Conservation (phyloP, 2,113 vertebrate species). For the Platysteira castanea region DNA sequence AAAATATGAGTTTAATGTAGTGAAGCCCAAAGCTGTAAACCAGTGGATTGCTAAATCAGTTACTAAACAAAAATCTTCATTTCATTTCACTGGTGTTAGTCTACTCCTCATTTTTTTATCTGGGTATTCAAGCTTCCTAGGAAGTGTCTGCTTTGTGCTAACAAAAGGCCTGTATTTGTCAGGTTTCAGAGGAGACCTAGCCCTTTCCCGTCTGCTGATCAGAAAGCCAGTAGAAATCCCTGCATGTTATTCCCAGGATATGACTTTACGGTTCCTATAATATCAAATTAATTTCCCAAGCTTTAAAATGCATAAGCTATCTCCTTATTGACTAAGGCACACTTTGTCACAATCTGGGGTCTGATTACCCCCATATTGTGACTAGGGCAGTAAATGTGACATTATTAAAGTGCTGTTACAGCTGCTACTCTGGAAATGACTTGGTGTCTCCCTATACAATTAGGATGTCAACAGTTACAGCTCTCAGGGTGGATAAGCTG, state of each 20-base stretch:
- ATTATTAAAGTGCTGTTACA: neutral
- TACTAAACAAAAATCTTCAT: slow-evolving; percentile 33
- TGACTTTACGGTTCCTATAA: neutral
- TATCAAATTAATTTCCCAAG: neutral
- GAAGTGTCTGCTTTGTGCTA: neutral
- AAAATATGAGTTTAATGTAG: slow-evolving; percentile 53
- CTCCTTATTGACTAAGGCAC: neutral
- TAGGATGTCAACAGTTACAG: neutral
- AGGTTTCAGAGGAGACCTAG: slow-evolving; percentile 15
- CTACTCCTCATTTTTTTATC: neutral
- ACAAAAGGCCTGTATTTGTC: neutral
- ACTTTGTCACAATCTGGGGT: neutral
- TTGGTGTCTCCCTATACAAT: neutral
- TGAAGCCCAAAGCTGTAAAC: slow-evolving; percentile 26
- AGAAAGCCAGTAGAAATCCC: slow-evolving; percentile 31
- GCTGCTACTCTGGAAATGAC: neutral
- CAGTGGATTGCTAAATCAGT: neutral
- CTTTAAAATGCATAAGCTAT: neutral
- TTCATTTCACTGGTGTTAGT: neutral
- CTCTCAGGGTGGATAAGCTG: neutral
- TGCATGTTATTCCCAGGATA: neutral
- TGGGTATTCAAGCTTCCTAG: neutral
- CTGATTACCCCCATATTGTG: neutral
- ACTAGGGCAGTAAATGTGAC: neutral
- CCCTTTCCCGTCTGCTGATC: neutral